Base-by-base conservation (phyloP, 1,140 invertebrate species). In the Drosophila equinoxialis region DNA sequence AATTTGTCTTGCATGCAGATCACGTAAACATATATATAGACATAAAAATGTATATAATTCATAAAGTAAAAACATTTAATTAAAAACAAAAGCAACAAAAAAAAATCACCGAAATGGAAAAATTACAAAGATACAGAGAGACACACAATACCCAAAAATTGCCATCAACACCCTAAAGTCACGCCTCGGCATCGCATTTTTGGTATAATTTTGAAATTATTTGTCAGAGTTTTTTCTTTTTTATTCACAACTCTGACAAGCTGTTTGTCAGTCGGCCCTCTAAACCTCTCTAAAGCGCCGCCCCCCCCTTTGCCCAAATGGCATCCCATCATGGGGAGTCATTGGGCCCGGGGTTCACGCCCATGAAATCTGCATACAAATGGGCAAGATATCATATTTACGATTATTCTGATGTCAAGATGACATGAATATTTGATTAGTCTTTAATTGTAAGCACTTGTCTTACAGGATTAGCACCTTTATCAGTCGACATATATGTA, bases 1-100 rank as follows among this genome's bases (percentile, higher is more conserved):
- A 30, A 69, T 79, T 79, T 73, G 57, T 77, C 74, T 68, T 77
- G 77, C 64, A 74, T 74, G 71, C 85, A 84, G 74, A 80, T 73
- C 83, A 87, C 83, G 83, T 87, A 89, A 81, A 71, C 59, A 74
- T 69, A 79, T 83, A 51, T 84, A 84, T 87, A 89, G 79, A 71
- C 59, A 74, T 69, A 79, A 79, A 51, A 10, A 51, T 51, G 14
- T 51, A 23, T 51, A 51, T 70, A 82, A 81, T 64, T 81, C 42
- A 77, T 77, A 54, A 48, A 54, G 11, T 23, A 54, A 33, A 74
- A 75, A 76, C 64, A 70, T 69, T 60, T 60, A 59, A 74, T 60
- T 78, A 48, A 64, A 68, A 83, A 68, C 54, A 51, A 51, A 30
- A 30, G 4, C 3, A 30, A 51, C 23, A 51, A 30, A 30, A 30